A percentile compares a stretch with the other conserved stretches of the same genome.
Conservation (phyloP, 2,113 vertebrate genomes). For the Bucco capensis region DNA sequence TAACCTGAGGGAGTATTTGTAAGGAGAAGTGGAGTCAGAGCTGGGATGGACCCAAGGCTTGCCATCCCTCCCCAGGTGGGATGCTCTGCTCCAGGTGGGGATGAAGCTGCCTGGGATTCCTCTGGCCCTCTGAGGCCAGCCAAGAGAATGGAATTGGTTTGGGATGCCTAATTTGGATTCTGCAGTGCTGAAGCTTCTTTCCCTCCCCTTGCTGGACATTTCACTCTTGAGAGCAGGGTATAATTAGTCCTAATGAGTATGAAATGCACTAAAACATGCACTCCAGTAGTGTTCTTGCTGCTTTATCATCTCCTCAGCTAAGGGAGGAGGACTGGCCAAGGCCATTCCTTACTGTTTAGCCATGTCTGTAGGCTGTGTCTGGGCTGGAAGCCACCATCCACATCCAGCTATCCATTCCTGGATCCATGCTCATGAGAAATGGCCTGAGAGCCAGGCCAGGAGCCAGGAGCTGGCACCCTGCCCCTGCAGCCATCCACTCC, state of each 20-base stretch:
- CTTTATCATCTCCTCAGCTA: not conserved
- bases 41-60: rapidly evolving
- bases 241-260: not conserved
- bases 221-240: not conserved
- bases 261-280: not conserved
- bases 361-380: rapidly evolving
- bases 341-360: rapidly evolving
- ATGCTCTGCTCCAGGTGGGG: rapidly evolving
- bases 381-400: not conserved
- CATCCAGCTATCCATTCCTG: rapidly evolving
- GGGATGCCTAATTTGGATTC: not conserved
- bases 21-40: not conserved
- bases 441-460: not conserved
- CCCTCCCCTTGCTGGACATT: not conserved
- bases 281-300: not conserved
- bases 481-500: not conserved
- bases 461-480: not conserved
- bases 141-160: not conserved
- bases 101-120: not conserved
- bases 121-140: no score
- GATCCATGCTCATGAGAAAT: not conserved
- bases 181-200: not conserved
- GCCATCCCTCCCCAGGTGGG: not conserved
- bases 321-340: no score
- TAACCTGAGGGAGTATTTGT: not conserved